These are phyloP conservation scores for Anthophora plumipes DNA, from an alignment of 2,888 invertebrate genomes.

Conservation along the genomic window DNA sequence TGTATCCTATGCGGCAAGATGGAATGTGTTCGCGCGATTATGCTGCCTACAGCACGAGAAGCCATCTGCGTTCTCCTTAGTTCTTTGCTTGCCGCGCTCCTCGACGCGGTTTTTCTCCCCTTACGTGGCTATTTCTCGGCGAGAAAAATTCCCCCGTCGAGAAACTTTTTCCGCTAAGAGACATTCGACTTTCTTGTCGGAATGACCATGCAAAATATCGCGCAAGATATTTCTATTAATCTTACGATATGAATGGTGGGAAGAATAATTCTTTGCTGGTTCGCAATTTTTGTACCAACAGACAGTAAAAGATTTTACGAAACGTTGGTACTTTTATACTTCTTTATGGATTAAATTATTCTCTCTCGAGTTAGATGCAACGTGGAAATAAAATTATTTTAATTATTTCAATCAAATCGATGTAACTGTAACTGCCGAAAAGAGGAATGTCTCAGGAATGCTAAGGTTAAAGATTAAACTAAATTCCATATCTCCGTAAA, in stretches of 20 bases:
- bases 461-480: too few species aligned
- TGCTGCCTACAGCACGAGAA: conserved; percentile 5
- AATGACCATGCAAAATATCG: conserved; percentile 5
- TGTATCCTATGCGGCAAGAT: conserved; percentile 39
- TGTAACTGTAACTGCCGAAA: too few species aligned
- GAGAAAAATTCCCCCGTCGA: conserved; percentile 4
- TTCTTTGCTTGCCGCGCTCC: not conserved
- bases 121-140: too few species aligned
- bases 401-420: too few species aligned
- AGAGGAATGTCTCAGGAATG: too few species aligned
- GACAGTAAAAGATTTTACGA: not conserved
- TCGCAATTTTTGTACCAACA: not conserved
- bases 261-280: not conserved
- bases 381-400: too few species aligned
- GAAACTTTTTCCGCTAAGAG: conserved; percentile 23
- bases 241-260: conserved; percentile 4
- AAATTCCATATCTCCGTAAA: too few species aligned
- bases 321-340: too few species aligned
- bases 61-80: conserved; percentile 14
- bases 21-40: conserved; percentile 38
- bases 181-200: conserved; percentile 21
- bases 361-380: too few species aligned
- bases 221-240: conserved; percentile 24
- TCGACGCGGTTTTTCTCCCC: not conserved
- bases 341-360: too few species aligned